Conservation (phyloP, 1,140 invertebrate genomes). For the Camponotus vicinus region DNA sequence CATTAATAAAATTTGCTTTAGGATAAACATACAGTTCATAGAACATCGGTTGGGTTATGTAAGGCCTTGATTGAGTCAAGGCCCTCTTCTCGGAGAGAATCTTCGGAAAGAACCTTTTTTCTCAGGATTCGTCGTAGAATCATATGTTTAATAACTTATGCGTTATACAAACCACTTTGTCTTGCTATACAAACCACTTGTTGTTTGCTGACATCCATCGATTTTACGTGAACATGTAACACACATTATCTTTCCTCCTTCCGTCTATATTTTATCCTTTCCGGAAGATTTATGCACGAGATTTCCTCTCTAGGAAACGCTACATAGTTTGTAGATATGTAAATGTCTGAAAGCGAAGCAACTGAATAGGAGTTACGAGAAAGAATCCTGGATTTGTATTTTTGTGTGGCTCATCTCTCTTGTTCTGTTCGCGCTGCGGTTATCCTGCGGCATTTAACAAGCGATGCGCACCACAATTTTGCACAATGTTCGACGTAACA, state of each 20-base stretch:
- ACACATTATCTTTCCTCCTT: constrained; percentile 20
- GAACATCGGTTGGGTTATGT: background rate
- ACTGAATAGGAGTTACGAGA: constrained; percentile 23
- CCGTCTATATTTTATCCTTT: constrained; percentile 65
- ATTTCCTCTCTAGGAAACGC: constrained; percentile 54
- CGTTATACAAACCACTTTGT: constrained; percentile 70
- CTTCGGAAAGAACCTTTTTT: constrained; percentile 14
- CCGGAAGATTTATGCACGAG: constrained; percentile 69
- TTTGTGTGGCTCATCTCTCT: background rate
- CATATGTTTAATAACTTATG: constrained; percentile 12
- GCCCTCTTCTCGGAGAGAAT: background rate
- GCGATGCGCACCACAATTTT: constrained; percentile 40
- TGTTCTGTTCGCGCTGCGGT: constrained; percentile 42
- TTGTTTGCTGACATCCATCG: constrained; percentile 15
- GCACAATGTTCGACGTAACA: constrained; percentile 41
- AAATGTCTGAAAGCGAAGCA: constrained; percentile 7
- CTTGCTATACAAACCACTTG: constrained; percentile 67
- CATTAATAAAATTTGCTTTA: no score
- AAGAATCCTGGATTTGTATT: constrained; percentile 36
- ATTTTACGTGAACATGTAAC: constrained; percentile 17
- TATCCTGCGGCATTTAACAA: constrained; percentile 25
- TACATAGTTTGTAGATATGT: constrained; percentile 28
- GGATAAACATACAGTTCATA: background rate
- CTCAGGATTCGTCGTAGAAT: background rate
- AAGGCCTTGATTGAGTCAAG: background rate